These are phyloP conservation scores for Macropis europaea DNA, from an alignment of 2,888 invertebrate genomes.

Conservation along the genomic window DNA sequence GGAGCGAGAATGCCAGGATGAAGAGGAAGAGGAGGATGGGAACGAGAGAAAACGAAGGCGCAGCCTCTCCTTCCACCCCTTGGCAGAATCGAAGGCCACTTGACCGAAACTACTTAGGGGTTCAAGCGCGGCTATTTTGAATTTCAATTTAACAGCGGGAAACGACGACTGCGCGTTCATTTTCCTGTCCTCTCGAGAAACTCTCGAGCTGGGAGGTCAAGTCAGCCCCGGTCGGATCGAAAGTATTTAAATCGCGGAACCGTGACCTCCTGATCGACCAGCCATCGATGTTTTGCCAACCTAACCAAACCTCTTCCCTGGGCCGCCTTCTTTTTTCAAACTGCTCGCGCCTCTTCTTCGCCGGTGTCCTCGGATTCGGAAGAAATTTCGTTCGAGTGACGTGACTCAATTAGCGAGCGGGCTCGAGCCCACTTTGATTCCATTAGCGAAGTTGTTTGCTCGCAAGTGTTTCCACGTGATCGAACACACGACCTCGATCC, in stretches of 20 bases:
- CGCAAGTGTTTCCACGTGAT: slow-evolving; percentile 13
- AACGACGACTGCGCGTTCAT: slow-evolving; percentile 30
- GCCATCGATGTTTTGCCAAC: slow-evolving; percentile 15
- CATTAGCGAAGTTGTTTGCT: slow-evolving; percentile 17
- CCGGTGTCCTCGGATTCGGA: background rate
- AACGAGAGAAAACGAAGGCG: background rate
- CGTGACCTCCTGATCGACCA: slow-evolving; percentile 43
- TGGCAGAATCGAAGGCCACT: slow-evolving; percentile 26
- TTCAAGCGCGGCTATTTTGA: slow-evolving; percentile 40
- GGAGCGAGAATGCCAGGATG: background rate
- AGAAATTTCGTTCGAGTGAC: background rate
- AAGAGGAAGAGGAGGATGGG: background rate
- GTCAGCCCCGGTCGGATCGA: slow-evolving; percentile 19
- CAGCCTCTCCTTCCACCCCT: background rate
- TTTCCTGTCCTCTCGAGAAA: slow-evolving; percentile 24
- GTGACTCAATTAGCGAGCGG: slow-evolving; percentile 18
- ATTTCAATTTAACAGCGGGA: slow-evolving; percentile 38
- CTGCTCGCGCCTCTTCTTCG: background rate
- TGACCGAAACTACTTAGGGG: slow-evolving; percentile 3
- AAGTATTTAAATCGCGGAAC: slow-evolving; percentile 48
- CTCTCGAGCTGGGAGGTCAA: slow-evolving; percentile 36
- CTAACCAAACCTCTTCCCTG: background rate
- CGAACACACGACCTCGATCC: slow-evolving; percentile 26
- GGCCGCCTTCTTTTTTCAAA: background rate
- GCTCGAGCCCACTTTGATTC: background rate